These are phyloP conservation scores for Anthoptus insignis DNA, from an alignment of 2,888 invertebrate genomes.

Conservation along the genomic window DNA sequence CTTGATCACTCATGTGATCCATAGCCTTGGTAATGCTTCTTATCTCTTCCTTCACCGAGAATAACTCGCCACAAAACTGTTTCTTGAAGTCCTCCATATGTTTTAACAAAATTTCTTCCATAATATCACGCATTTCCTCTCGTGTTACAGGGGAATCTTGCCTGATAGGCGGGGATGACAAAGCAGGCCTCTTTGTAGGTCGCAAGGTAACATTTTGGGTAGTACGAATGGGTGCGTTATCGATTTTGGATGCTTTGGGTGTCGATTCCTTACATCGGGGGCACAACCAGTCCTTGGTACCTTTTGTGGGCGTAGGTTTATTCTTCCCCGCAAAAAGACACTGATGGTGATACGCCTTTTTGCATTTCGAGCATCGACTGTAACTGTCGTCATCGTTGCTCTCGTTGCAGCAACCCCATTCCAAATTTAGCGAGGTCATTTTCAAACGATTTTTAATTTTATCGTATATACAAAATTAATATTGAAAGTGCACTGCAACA, in stretches of 20 bases:
- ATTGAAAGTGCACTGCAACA: too few relatives aligned
- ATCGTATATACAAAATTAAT: too few relatives aligned
- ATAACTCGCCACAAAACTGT: too few relatives aligned
- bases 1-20: too few relatives aligned
- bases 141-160: conserved; percentile 6
- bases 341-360: conserved; percentile 3
- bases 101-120: conserved; percentile 8
- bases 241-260: conserved; percentile 6
- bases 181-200: background rate
- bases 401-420: background rate
- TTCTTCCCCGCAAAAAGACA: background rate
- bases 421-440: too few relatives aligned
- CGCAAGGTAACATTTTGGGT: conserved; percentile 3
- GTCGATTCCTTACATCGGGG: conserved; percentile 6
- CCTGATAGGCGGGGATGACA: background rate
- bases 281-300: conserved; percentile 4
- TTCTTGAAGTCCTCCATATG: conserved; percentile 13
- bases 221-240: conserved; percentile 10
- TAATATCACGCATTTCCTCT: conserved; percentile 8
- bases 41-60: too few relatives aligned
- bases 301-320: background rate
- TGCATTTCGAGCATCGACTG: conserved; percentile 8
- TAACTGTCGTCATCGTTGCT: conserved; percentile 4
- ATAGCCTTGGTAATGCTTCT: too few relatives aligned
- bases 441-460: too few relatives aligned